Percentiles rank a stretch among this genome's conserved stretches.
phyloP scores from a whole-genome alignment of 2,888 invertebrate genomes.

The Ametastegia equiseti region DNA sequence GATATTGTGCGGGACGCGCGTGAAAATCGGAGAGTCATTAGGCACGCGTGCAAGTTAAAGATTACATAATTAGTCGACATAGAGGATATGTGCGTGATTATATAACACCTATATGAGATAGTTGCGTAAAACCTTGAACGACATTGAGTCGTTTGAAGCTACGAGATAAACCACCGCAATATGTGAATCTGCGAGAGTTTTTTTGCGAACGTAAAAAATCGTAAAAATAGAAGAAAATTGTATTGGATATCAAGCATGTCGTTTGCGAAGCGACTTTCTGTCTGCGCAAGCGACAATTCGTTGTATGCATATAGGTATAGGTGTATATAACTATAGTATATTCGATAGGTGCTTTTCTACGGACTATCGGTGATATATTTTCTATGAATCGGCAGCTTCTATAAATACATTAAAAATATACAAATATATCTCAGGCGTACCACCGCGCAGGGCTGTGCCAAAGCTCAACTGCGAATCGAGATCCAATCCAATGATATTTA shows the following conservation, averaged over 20 bases:
- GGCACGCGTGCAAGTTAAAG: background rate
- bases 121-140: slow-evolving; percentile 23
- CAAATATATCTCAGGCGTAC: background rate
- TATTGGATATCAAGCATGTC: background rate
- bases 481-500: background rate
- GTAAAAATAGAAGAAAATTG: background rate
- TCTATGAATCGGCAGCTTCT: slow-evolving; percentile 32
- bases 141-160: background rate
- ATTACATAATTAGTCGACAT: slow-evolving; percentile 33
- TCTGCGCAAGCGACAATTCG: background rate
- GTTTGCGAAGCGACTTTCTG: background rate
- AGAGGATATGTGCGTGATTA: background rate
- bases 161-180: background rate
- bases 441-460: slow-evolving; percentile 16
- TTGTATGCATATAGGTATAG: background rate
- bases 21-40: background rate
- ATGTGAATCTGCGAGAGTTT: background rate
- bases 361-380: slow-evolving; percentile 18
- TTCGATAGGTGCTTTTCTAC: too few relatives aligned
- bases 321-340: too few relatives aligned
- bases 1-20: background rate
- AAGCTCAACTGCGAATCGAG: background rate
- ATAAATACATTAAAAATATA: slow-evolving; percentile 9
- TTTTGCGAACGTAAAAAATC: background rate
- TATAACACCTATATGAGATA: slow-evolving; percentile 7